phyloP scores from a whole-genome alignment of 2,113 vertebrate genomes.

The Oxyruncus cristatus region DNA sequence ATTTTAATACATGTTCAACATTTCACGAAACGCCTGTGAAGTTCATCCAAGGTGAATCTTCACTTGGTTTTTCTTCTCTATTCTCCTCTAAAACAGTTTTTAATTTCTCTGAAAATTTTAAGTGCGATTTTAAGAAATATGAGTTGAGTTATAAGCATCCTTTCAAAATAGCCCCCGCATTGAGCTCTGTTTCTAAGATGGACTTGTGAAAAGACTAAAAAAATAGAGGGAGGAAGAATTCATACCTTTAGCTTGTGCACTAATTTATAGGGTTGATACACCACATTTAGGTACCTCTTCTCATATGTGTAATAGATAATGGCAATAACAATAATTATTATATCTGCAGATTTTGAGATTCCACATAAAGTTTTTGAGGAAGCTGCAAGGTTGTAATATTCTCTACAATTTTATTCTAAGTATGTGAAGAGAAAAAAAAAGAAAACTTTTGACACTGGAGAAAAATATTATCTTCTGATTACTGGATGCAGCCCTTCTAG shows the following conservation, averaged over 20 bases:
- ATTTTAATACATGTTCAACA: background rate
- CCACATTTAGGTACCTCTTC: background rate
- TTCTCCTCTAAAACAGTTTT: background rate
- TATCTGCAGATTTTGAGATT: background rate
- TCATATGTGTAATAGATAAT: background rate
- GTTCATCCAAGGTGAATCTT: background rate
- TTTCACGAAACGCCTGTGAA: background rate
- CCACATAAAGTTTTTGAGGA: background rate
- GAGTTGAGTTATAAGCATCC: background rate
- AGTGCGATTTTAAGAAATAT: background rate
- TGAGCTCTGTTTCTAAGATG: background rate
- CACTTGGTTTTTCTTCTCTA: background rate
- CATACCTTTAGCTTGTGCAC: background rate
- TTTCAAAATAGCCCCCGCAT: background rate
- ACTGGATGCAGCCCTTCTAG: background rate
- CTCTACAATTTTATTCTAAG: background rate
- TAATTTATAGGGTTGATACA: background rate
- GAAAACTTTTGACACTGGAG: background rate
- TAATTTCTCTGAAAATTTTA: background rate
- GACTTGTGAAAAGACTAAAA: background rate
- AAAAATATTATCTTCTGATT: conserved; percentile 24
- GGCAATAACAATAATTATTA: background rate
- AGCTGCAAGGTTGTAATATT: background rate
- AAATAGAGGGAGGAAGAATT: background rate
- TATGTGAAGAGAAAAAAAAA: background rate